phyloP scores from a whole-genome alignment of 2,797 vertebrate genomes.

The Helarctos malayanus region DNA sequence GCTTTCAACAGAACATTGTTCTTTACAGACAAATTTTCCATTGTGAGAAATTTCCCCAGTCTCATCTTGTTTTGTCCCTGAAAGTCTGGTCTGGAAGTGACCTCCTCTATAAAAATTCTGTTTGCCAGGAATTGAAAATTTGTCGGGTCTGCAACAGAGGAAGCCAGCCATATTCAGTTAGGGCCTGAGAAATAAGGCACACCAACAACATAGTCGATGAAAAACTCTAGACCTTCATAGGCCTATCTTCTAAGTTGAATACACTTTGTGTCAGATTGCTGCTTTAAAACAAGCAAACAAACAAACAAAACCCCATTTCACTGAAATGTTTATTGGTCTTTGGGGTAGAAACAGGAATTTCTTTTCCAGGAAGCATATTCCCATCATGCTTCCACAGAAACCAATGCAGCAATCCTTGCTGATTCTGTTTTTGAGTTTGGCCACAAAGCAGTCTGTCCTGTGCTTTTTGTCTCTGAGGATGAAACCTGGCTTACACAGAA shows the following conservation, averaged over 20 bases:
- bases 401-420: background rate
- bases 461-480: background rate
- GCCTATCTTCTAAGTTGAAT: background rate
- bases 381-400: background rate
- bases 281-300: too few relatives aligned
- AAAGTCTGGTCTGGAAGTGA: background rate
- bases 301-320: background rate
- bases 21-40: background rate
- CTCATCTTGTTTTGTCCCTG: background rate
- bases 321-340: background rate
- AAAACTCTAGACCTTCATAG: background rate
- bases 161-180: background rate
- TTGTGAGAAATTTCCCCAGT: background rate
- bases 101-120: background rate
- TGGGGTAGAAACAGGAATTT: background rate
- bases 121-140: background rate
- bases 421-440: background rate
- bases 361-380: background rate
- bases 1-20: background rate
- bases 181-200: background rate
- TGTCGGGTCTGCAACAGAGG: background rate
- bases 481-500: background rate
- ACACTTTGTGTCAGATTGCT: background rate
- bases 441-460: background rate
- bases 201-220: background rate